Percentiles rank a stretch among this genome's conserved stretches.
phyloP scores from a whole-genome alignment of 2,888 invertebrate genomes.

The Thymelicus lineola region DNA sequence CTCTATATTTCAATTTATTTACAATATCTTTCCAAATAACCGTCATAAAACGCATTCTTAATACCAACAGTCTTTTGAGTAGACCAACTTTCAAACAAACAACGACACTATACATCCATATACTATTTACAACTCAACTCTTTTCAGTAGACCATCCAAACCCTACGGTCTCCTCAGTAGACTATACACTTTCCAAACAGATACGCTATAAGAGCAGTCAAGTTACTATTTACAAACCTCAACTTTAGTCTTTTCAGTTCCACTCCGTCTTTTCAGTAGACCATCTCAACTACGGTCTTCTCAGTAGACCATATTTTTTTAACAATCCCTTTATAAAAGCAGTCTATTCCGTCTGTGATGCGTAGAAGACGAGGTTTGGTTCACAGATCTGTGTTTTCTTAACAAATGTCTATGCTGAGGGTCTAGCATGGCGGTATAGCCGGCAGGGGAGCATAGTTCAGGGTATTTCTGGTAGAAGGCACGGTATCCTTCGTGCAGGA shows the following conservation, averaged over 20 bases:
- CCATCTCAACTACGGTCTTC: slow-evolving; percentile 40
- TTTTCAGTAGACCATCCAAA: slow-evolving; percentile 40
- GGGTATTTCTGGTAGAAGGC: slow-evolving; percentile 89
- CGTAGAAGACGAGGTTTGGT: slow-evolving; percentile 25
- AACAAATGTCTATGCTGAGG: slow-evolving; percentile 90
- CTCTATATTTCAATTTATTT: neutral
- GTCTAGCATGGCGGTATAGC: slow-evolving; percentile 94
- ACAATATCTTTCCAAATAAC: neutral
- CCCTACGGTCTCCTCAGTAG: slow-evolving; percentile 34
- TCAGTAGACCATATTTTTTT: slow-evolving; percentile 39
- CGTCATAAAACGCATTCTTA: neutral
- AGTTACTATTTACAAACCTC: neutral
- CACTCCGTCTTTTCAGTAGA: slow-evolving; percentile 41
- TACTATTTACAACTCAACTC: slow-evolving; percentile 8
- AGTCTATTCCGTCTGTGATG: slow-evolving; percentile 45
- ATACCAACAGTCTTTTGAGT: slow-evolving; percentile 41
- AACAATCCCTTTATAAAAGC: slow-evolving; percentile 36
- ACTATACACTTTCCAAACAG: slow-evolving; percentile 26
- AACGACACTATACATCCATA: neutral
- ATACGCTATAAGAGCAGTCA: no score
- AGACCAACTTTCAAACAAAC: slow-evolving; percentile 23
- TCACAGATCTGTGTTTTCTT: slow-evolving; percentile 85
- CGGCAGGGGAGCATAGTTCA: slow-evolving; percentile 88
- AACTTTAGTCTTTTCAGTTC: neutral
- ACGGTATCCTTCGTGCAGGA: slow-evolving; percentile 90